phyloP scores from a whole-genome alignment of 2,797 vertebrate genomes.

The Micropoecilia bifurca region DNA sequence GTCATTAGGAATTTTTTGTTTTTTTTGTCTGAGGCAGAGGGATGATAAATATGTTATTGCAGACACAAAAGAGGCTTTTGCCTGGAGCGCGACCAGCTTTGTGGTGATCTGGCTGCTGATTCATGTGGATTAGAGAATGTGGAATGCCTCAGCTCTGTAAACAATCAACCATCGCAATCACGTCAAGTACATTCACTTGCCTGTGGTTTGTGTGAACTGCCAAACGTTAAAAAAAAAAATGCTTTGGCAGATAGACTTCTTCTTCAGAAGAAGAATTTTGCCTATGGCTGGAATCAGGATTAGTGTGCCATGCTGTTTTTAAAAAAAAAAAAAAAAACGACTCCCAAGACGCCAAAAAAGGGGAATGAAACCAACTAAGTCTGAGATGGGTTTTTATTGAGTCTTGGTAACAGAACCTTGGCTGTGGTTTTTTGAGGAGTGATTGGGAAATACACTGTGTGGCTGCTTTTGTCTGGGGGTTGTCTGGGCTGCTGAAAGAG shows the following conservation, averaged over 20 bases:
- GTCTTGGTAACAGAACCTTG: constrained; percentile 38
- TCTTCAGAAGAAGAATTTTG: constrained; percentile 25
- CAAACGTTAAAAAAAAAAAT: constrained; percentile 54
- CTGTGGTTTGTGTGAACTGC: constrained; percentile 70
- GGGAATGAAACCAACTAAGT: constrained; percentile 40
- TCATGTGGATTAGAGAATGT: constrained; percentile 65
- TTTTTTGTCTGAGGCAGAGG: constrained; percentile 42
- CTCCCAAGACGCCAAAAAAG: constrained; percentile 12
- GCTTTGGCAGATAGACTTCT: constrained; percentile 64
- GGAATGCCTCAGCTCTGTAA: constrained; percentile 75
- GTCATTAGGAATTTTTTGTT: constrained; percentile 18
- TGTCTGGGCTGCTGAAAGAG: constrained; percentile 30
- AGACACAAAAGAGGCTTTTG: constrained; percentile 46
- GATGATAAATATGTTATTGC: constrained; percentile 65
- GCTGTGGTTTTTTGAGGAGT: constrained; percentile 44
- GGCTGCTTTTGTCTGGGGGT: constrained; percentile 51
- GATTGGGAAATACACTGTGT: constrained; percentile 58
- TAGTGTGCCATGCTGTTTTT: constrained; percentile 47
- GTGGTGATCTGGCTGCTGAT: constrained; percentile 62
- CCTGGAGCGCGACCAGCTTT: constrained; percentile 56
- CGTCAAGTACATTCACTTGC: constrained; percentile 65
- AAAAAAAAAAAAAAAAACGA: not conserved
- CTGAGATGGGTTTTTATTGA: constrained; percentile 46
- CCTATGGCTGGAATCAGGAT: constrained; percentile 40
- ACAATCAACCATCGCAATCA: constrained; percentile 69